These are phyloP conservation scores for Clarias gariepinus DNA, from an alignment of 2,113 vertebrate species.

Conservation along the genomic window DNA sequence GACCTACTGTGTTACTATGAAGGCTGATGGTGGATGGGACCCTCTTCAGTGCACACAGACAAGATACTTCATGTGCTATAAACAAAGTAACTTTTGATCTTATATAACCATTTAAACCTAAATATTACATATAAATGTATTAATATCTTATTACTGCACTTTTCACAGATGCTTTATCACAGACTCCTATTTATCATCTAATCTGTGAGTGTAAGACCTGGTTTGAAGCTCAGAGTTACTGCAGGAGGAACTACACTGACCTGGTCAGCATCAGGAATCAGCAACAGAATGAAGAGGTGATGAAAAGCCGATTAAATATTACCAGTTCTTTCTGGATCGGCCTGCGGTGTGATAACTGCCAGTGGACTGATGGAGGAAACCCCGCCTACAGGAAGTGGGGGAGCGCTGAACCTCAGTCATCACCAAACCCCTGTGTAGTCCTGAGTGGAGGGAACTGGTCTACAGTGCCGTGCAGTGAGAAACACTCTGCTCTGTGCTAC, in stretches of 20 bases:
- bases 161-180: not conserved
- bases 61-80: not conserved
- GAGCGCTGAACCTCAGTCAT: rapidly evolving
- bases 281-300: rapidly evolving
- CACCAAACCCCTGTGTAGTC: not conserved
- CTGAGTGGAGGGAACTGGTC: not conserved
- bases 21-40: not conserved
- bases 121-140: not conserved
- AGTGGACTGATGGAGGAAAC: constrained; percentile 52
- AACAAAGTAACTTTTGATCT: not conserved
- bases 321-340: constrained; percentile 59
- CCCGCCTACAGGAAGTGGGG: constrained; percentile 48
- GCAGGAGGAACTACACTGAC: no score
- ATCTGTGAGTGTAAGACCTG: no score
- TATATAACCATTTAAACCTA: not conserved
- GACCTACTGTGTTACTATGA: not conserved
- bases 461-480: not conserved
- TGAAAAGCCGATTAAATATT: rapidly evolving
- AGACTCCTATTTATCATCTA: no score
- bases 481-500: constrained; percentile 39
- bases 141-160: not conserved
- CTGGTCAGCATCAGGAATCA: constrained; percentile 51
- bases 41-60: rapidly evolving
- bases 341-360: constrained; percentile 49
- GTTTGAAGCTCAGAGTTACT: no score